Conservation (phyloP, 2,113 vertebrate species). For the Etia nguti region DNA sequence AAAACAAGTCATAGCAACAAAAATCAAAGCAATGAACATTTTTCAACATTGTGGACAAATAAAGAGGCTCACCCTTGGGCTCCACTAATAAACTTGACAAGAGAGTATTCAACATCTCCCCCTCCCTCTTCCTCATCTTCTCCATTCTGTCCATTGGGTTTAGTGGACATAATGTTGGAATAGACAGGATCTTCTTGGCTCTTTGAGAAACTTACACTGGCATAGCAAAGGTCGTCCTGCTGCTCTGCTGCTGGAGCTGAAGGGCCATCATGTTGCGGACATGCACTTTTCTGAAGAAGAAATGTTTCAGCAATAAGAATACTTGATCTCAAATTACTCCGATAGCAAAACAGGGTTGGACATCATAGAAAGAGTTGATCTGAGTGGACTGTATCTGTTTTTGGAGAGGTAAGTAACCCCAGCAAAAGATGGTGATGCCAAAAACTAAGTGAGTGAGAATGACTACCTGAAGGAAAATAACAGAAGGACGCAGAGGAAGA, state of each 20-base stretch:
- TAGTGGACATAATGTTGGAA: not conserved
- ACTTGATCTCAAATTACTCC: not conserved
- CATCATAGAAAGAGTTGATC: not conserved
- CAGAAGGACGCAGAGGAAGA: not conserved
- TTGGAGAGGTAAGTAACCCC: not conserved
- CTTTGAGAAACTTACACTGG: not conserved
- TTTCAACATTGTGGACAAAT: not conserved
- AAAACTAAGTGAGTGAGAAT: not conserved
- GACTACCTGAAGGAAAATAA: not conserved
- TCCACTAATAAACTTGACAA: not conserved
- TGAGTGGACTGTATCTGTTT: not conserved
- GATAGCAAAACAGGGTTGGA: not conserved
- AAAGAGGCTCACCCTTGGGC: not conserved
- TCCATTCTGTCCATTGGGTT: not conserved
- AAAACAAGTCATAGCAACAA: rapidly evolving
- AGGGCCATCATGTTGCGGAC: not conserved
- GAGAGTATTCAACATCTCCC: not conserved
- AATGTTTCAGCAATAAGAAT: not conserved
- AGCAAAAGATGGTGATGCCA: rapidly evolving
- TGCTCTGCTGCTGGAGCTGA: not conserved
- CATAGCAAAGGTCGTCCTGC: not conserved
- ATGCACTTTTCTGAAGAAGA: not conserved
- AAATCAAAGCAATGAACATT: rapidly evolving
- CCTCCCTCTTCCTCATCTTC: rapidly evolving
- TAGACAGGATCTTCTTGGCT: not conserved